Evolutionary conservation across 2,113 vertebrate species (phyloP), one percentile per base, ranked within the genome.

Genomic region (Astur gentilis): DNA sequence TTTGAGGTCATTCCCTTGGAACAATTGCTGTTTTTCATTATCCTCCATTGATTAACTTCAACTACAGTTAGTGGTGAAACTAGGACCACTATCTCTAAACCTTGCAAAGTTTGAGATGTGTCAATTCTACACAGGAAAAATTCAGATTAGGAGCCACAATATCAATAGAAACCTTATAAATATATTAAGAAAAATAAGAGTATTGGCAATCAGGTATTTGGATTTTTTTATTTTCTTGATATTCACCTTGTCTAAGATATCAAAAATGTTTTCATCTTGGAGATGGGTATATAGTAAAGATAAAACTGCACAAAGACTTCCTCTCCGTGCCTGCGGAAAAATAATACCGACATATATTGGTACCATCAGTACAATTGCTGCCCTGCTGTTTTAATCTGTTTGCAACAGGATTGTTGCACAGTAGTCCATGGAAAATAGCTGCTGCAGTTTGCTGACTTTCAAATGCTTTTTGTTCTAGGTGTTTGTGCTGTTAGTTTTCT

Each of bases 341-440:
- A 69, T 52, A 92, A 72, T 45, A 60, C 45, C 47, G 16, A 70
- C 81, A 96, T 87, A 93, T 75, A 93, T 31, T 67, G 64, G 54
- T 55, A 21, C 64, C 81, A n/a, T 65, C 67, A 79, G 54, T 27
- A 49, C 42, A 97, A 78, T 26, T 80, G 77, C 73, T 95, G 42
- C 34, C 83, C 90, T 93, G 95, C 84, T 97, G 85, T 17, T 96
- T 70, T 70, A 89, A 87, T 83, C 47, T 77, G 50, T 78, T 87
- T 97, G 73, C 52, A 95, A 22, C 82, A 64, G 80, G 71, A 55
- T 31, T 87, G 85, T 60, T 83, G 67, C 87, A 91, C 85, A 67
- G 78, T 21, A 62, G 67, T 91, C 91, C 83, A 79, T 10, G 61
- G 75, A 49, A 81, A 95, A 92, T 17, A 95, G 77, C 49, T 87